Evolutionary conservation across 2,888 invertebrate species (phyloP), one percentile per base, ranked within the genome.

Genomic region (Gandaritis pyraliata): DNA sequence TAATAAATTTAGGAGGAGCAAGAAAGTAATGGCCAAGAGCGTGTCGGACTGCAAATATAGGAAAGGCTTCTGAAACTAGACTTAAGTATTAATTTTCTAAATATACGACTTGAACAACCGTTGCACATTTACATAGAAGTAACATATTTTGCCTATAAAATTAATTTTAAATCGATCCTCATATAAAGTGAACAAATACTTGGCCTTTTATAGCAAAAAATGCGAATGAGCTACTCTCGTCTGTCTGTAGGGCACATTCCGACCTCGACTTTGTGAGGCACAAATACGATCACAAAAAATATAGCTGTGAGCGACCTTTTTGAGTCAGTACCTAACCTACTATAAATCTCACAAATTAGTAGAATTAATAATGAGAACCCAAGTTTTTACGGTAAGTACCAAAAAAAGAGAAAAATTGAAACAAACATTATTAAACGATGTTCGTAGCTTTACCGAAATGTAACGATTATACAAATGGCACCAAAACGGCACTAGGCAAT

Each of bases 201-300:
- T 33, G 33, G 33, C 33, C 33, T 46, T 46, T 41, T 36, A 43
- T 38, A 38, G 47, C 47, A 58, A 56, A 65, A 64, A 61, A 61
- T 53, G 23, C 11, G 49, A 58, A 55, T 56, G 13, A 23, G 39
- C 51, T 43, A 65, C 60, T 58, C 36, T 12, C 30, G 49, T 58
- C 61, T 39, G 69, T 46, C 61, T 69, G 65, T 59, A 52, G 56
- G 63, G 36, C 58, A 62, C 57, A 74, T 71, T 64, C 63, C 61
- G 58, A 58, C 61, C 58, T 60, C 47, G 64, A 56, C 54, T 59
- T 65, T 68, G 63, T 60, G 63, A 61, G 64, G 55, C 60, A 68
- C 66, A 69, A 72, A 70, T 72, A 70, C 64, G 51, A 69, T 72
- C 66, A 66, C 45, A 68, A 33, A 59, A 74, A 69, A 61, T 39